Evolutionary conservation across 1,140 invertebrate species (phyloP), one percentile per base, ranked within the genome.

Genomic region (Papilio polyxenes): DNA sequence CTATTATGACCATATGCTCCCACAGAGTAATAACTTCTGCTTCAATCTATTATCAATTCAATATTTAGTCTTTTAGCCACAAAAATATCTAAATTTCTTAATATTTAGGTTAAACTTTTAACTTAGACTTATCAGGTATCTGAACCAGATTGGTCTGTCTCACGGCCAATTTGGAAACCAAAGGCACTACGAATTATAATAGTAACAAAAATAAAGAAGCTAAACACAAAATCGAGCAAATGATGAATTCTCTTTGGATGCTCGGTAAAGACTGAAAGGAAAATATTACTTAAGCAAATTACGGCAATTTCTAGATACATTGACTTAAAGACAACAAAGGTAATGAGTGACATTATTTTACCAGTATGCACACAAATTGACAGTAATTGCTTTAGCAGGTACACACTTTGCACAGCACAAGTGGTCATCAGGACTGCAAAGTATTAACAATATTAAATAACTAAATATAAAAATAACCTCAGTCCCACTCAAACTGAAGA

Each of bases 341-440:
- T 53, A 20, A 56, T 56, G 2, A 44, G 40, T 7, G 40, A 59
- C 56, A 51, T 51, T 10, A 20, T 17, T 8, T 59, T n/a, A 17
- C 1, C 17, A 17, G 17, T 59, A 59, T n/a, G 56, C 8, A 59
- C 17, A 59, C 56, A 59, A 59, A 17, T 17, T 59, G 56, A 20
- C 56, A 59, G 56, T 20, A 59, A 59, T 59, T 59, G 56, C 56
- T 59, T n/a, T n/a, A n/a, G n/a, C n/a, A n/a, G n/a, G n/a, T n/a
- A n/a, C n/a, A n/a, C n/a, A n/a, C n/a, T n/a, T n/a, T n/a, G n/a
- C n/a, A n/a, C n/a, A n/a, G n/a, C n/a, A n/a, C n/a, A n/a, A n/a
- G n/a, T n/a, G n/a, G n/a, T n/a, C n/a, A n/a, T n/a, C 5, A 56
- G 15, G 0, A 17, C 13, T 56, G 15, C 10, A 6, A 51, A 51